A percentile compares a stretch with the other conserved stretches of the same genome.
Conservation (phyloP, 2,113 vertebrate genomes). For the Mesocricetus auratus region DNA sequence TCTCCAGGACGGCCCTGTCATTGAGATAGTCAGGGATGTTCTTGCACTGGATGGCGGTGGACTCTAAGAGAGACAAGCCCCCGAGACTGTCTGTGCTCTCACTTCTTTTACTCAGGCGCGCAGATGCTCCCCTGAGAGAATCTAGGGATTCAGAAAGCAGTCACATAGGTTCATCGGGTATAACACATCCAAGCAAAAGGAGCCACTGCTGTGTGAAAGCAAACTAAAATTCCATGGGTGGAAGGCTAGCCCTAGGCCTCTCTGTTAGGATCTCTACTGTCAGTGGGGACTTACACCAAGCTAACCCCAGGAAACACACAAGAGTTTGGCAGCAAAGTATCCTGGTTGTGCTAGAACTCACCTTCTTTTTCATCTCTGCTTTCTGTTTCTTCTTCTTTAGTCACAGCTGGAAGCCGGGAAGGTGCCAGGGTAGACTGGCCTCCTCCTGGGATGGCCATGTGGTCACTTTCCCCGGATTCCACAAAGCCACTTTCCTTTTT, state of each 20-base stretch:
- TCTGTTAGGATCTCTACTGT: neutral
- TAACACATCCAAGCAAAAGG: neutral
- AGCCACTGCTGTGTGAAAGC: neutral
- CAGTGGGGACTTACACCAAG: neutral
- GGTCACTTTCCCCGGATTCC: slow-evolving; percentile 78
- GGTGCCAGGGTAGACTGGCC: slow-evolving; percentile 33
- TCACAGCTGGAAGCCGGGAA: slow-evolving; percentile 70
- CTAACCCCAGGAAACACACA: neutral
- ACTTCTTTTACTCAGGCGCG: slow-evolving; percentile 79
- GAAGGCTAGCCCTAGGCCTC: neutral
- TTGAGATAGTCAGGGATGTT: slow-evolving; percentile 91
- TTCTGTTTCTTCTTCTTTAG: slow-evolving; percentile 84
- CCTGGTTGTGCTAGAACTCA: neutral
- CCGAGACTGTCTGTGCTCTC: slow-evolving; percentile 88
- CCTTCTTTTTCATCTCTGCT: slow-evolving; percentile 78
- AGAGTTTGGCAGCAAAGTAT: neutral
- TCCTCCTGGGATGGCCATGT: slow-evolving; percentile 58
- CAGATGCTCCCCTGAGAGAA: slow-evolving; percentile 49
- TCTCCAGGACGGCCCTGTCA: slow-evolving; percentile 87
- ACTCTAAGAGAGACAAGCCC: slow-evolving; percentile 83
- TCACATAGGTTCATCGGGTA: neutral
- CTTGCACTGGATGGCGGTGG: slow-evolving; percentile 90
- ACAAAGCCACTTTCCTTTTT: slow-evolving; percentile 75
- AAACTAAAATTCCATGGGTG: neutral
- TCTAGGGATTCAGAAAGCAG: slow-evolving; percentile 50